These are phyloP conservation scores for Merluccius polli DNA, from an alignment of 2,797 vertebrate species.

Conservation along the genomic window DNA sequence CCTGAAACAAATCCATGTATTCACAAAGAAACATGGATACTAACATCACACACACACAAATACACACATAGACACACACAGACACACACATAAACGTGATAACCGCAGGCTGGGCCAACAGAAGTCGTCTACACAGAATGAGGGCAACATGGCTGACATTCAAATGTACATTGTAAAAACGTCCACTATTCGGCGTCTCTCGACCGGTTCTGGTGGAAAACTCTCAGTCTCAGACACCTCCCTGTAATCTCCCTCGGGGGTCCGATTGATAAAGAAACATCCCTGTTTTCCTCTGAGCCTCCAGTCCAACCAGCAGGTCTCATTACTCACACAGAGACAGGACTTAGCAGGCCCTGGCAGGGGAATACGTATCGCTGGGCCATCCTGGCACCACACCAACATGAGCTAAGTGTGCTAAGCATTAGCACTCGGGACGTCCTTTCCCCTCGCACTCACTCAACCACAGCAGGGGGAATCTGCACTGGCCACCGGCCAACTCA, in stretches of 20 bases:
- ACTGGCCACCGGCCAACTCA: slow-evolving; percentile 45
- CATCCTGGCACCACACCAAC: slow-evolving; percentile 58
- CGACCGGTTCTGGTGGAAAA: slow-evolving; percentile 37
- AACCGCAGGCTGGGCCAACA: background rate
- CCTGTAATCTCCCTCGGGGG: slow-evolving; percentile 40
- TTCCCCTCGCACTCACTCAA: slow-evolving; percentile 37
- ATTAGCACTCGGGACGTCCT: slow-evolving; percentile 53
- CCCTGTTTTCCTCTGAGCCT: slow-evolving; percentile 32
- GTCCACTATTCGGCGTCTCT: background rate
- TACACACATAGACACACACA: background rate
- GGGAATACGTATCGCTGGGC: slow-evolving; percentile 47
- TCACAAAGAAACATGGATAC: background rate
- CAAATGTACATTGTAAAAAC: background rate
- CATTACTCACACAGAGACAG: slow-evolving; percentile 57
- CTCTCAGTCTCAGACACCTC: slow-evolving; percentile 43
- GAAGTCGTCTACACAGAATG: background rate
- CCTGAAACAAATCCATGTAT: background rate
- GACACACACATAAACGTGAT: background rate
- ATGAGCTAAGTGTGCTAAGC: slow-evolving; percentile 61
- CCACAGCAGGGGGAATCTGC: slow-evolving; percentile 38
- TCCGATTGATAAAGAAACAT: slow-evolving; percentile 54
- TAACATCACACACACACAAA: background rate
- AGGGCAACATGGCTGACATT: background rate
- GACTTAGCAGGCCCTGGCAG: slow-evolving; percentile 56
- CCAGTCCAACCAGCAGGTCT: slow-evolving; percentile 49